Percentiles rank a stretch among this genome's conserved stretches.
Conservation (phyloP, 1,140 invertebrate species). For the Nixonia krombeini region DNA sequence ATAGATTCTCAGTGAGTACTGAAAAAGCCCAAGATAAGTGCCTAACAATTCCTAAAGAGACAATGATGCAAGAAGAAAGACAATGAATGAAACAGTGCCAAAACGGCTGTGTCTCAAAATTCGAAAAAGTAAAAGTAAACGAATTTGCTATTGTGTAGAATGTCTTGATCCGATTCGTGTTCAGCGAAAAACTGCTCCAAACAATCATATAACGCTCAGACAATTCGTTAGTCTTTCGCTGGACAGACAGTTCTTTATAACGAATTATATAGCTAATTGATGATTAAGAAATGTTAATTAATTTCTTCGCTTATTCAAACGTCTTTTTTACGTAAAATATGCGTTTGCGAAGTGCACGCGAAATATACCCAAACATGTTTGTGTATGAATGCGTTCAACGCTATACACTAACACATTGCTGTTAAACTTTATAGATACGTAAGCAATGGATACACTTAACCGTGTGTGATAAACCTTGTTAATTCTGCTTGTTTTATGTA, state of each 20-base stretch:
- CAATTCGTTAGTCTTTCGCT: background rate
- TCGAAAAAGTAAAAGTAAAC: background rate
- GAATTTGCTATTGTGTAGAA: background rate
- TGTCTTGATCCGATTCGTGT: background rate
- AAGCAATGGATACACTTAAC: too few species aligned
- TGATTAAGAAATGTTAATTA: too few species aligned
- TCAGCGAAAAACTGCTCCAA: background rate
- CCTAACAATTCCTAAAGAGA: background rate
- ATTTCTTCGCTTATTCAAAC: too few species aligned
- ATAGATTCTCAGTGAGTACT: too few species aligned
- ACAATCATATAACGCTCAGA: too few species aligned
- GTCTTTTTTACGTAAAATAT: too few species aligned
- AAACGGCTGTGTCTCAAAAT: slow-evolving; percentile 37
- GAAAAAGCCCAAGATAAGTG: background rate
- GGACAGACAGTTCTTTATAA: background rate
- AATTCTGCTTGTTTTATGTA: background rate
- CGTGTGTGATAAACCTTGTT: background rate
- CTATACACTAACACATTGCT: too few species aligned
- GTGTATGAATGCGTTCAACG: too few species aligned
- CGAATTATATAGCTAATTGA: too few species aligned
- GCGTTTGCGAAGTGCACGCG: too few species aligned
- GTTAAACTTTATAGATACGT: too few species aligned
- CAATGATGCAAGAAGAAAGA: background rate
- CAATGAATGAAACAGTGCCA: slow-evolving; percentile 41
- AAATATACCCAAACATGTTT: too few species aligned